Evolutionary conservation across 2,888 invertebrate species (phyloP).

Genomic region (Baronia brevicornis): DNA sequence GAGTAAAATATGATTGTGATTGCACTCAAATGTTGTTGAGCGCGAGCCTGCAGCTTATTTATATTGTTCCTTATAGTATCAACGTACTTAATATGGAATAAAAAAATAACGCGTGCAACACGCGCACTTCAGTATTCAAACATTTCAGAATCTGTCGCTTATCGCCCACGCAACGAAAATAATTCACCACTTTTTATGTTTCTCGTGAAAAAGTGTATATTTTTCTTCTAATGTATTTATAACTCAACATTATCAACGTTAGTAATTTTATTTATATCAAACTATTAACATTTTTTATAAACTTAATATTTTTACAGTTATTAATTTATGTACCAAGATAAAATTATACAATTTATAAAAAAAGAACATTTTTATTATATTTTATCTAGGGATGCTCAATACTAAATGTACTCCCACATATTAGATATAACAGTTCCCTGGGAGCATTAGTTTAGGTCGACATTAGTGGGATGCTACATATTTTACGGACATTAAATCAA

Average conservation of each 20-base stretch:
- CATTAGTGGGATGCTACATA: no score
- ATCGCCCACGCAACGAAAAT: slow-evolving; percentile 46
- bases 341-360: no score
- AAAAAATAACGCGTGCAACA: slow-evolving; percentile 52
- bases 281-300: neutral
- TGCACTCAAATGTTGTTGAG: no score
- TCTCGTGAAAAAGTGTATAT: slow-evolving; percentile 7
- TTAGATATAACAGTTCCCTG: no score
- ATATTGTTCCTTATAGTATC: slow-evolving; percentile 18
- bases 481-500: no score
- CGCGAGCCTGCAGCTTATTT: slow-evolving; percentile 11
- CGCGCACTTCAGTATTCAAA: slow-evolving; percentile 34
- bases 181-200: slow-evolving; percentile 31
- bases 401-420: no score
- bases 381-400: no score
- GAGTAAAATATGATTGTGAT: no score
- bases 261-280: slow-evolving; percentile 6
- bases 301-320: neutral
- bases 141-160: slow-evolving; percentile 35
- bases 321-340: no score
- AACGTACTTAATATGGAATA: slow-evolving; percentile 21
- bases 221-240: slow-evolving; percentile 9
- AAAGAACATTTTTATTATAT: no score
- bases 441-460: no score
- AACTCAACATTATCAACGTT: slow-evolving; percentile 2